Conservation (phyloP, 2,888 invertebrate species). For the Achlya flavicornis region DNA sequence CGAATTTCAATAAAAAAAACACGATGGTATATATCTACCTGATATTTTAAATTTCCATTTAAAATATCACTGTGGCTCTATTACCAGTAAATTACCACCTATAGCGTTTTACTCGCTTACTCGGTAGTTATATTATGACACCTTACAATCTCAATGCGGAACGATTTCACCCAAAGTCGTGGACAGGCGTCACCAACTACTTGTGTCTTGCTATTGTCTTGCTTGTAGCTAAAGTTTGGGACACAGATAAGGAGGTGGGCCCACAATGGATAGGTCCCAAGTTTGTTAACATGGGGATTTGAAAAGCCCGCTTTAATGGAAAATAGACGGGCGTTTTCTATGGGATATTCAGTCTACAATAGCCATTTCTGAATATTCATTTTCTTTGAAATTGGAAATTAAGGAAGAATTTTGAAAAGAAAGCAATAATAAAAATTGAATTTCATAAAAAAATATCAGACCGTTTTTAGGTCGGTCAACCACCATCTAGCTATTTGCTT, state of each 20-base stretch:
- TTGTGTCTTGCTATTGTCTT: constrained; percentile 64
- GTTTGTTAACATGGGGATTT: constrained; percentile 63
- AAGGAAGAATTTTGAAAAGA: not conserved
- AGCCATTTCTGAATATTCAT: constrained; percentile 2
- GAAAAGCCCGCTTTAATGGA: constrained; percentile 53
- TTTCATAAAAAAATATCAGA: too few species aligned
- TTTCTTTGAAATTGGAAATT: constrained; percentile 42
- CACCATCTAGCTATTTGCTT: too few species aligned
- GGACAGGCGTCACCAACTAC: constrained; percentile 50
- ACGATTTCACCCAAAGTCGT: constrained; percentile 29
- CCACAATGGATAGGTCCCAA: constrained; percentile 67
- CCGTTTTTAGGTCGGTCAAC: too few species aligned
- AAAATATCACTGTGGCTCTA: too few species aligned
- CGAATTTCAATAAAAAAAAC: too few species aligned
- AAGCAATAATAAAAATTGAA: not conserved
- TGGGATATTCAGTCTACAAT: constrained; percentile 11
- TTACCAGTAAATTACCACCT: too few species aligned
- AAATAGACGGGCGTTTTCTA: constrained; percentile 28
- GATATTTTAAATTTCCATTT: too few species aligned
- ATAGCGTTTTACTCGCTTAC: constrained; percentile 13
- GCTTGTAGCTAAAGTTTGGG: constrained; percentile 60
- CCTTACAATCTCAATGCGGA: constrained; percentile 32
- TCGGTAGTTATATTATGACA: constrained; percentile 31
- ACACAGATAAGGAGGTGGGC: constrained; percentile 57
- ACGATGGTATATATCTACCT: too few species aligned